Base-by-base conservation (phyloP, 2,113 vertebrate species). In the Panthera uncia region DNA sequence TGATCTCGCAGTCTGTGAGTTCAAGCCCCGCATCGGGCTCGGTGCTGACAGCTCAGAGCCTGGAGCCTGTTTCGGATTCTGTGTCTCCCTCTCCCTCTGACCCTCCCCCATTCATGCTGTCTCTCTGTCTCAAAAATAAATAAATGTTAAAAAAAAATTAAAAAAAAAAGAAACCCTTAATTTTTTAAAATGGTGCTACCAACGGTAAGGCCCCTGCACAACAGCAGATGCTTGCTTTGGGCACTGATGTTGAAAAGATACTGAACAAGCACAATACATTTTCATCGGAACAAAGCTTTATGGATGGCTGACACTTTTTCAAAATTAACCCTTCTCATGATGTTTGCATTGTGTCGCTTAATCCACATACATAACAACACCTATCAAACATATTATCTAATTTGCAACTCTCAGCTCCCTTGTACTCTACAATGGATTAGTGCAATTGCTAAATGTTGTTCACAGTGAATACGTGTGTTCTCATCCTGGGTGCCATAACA, bases 401-500 rank as follows among this genome's bases (percentile, higher is more conserved):
- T 19, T 33, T 29, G 3, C 14, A 38, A 3, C 29, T n/a, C 25
- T 57, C 3, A 7, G 68, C 45, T 45, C 57, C 41, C 25, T 80
- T 71, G 14, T 38, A 33, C 15, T 84, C n/a, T 19, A 1, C 2
- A 57, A 0, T 36, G 13, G 27, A 5, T 61, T 25, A 36, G 63
- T 48, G 5, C 31, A 36, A 0, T 50, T 52, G 63, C 23, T 80
- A 21, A 45, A 5, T 33, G 65, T 41, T 36, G 11, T 74, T 74
- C 90, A 36, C 41, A 19, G 31, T 36, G 38, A 65, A 45, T 74
- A 19, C 31, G 13, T 61, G 25, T 78, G 25, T 86, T 68, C 65
- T 89, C 55, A 68, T 76, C 23, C n/a, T 63, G 52, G 69, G 50
- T 88, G 71, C 50, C 84, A 68, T 95, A 74, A 95, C 94, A 83